These are phyloP conservation scores for Petaurus breviceps DNA, from an alignment of 2,113 vertebrate genomes.

Conservation along the genomic window DNA sequence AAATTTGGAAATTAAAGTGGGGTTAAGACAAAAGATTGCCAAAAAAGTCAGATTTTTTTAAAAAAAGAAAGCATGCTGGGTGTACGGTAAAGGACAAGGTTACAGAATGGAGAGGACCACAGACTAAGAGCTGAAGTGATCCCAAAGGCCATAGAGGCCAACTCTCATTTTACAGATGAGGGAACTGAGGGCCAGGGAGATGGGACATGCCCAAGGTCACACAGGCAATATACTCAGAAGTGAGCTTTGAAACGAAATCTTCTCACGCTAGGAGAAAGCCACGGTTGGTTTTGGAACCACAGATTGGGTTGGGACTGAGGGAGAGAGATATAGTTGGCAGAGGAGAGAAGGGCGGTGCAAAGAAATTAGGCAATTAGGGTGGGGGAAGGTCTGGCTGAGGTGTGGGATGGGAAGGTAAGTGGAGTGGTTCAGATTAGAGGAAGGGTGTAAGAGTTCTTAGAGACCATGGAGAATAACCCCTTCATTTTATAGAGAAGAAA, in stretches of 20 bases:
- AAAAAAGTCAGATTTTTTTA: not conserved
- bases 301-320: not conserved
- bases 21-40: not conserved
- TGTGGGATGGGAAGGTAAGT: not conserved
- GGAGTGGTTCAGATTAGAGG: not conserved
- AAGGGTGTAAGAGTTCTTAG: not conserved
- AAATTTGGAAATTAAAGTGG: not conserved
- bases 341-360: not conserved
- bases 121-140: not conserved
- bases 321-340: too few species aligned
- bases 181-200: not conserved
- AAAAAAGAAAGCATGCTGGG: not conserved
- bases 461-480: too few species aligned
- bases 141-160: not conserved
- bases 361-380: not conserved
- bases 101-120: not conserved
- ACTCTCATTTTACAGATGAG: not conserved
- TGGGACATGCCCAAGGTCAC: not conserved
- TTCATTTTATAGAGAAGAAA: too few species aligned
- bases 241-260: not conserved
- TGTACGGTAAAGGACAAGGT: not conserved
- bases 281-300: not conserved
- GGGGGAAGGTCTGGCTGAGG: too few species aligned
- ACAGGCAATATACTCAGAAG: not conserved
- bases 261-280: not conserved